Evolutionary conservation across 2,888 invertebrate species (phyloP), one percentile per base, ranked within the genome.

Genomic region (Cheilosia impressa): DNA sequence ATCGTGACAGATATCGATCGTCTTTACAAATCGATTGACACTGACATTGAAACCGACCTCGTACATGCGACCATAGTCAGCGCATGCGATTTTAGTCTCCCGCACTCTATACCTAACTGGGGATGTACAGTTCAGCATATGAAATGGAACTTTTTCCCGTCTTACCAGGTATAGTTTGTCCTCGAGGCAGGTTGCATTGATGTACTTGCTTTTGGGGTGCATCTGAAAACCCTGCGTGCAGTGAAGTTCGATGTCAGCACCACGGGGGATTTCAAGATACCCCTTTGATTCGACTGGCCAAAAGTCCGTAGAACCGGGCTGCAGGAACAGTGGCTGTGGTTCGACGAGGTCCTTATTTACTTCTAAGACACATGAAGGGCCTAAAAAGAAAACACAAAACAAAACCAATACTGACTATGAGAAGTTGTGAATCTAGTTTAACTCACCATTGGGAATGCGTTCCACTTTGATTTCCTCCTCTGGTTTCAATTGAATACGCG

Each of bases 241-340:
- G 71, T 89, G 88, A 22, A 92, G 87, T 75, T 92, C 92, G 43
- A 92, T 89, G 78, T 58, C 77, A 43, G 88, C 88, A 3, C 90
- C 90, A 1, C 80, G 87, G 17, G 89, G 88, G 7, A 92, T 85
- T 60, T 89, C 83, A 55, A 92, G 72, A 41, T 88, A 87, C 2
- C 92, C 91, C 0, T 88, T 50, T 0, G 68, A 62, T 34, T 89
- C 89, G 53, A 92, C 91, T 43, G 89, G 87, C 89, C 90, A 90
- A 79, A 90, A 91, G 27, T 84, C 71, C 10, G 87, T 79, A 3
- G 91, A 90, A 1, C 92, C 91, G 0, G 93, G 91, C 55, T 90
- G 91, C 1, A 95, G 89, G 88, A 94, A 93, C 4, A 95, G 92
- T 0, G 95, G 95, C 89, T 95, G 95, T 0, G 94, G 94, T 77